Base-by-base conservation (phyloP, 2,113 vertebrate genomes). In the Cinclus cinclus region DNA sequence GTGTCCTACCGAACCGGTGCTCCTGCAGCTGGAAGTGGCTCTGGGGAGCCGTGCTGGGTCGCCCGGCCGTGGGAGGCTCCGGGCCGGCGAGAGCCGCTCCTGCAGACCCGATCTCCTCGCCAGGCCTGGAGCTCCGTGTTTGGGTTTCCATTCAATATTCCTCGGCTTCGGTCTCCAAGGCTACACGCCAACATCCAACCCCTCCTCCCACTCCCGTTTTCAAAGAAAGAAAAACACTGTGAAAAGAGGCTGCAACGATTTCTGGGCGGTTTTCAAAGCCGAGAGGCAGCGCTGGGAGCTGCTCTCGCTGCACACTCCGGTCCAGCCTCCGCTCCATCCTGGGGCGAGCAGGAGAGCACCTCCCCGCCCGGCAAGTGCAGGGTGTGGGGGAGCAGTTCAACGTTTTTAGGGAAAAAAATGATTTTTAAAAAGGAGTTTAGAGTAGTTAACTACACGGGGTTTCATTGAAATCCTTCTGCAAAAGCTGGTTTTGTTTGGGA, bases 131-230 rank as follows among this genome's bases (percentile, higher is more conserved):
- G 83, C 91, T 33, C 42, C 73, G 0, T 90, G 94, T 93, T 93
- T 93, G 89, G 90, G 33, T 95, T 97, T 96, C 92, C 94, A 95
- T 93, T 97, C 91, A 89, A 23, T 94, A 74, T 81, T 89, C 92
- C 94, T 81, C 35, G 14, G 46, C 89, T 89, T 42, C 8, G 27
- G 92, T 97, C 93, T 91, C 96, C 95, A 96, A 92, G 96, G 88
- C 92, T 92, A 93, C 94, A 77, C 46, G 83, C 83, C 89, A 86
- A 70, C 89, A 46, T 22, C 49, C 73, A 93, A 92, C 80, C 90
- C 92, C 94, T 95, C 95, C 92, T 97, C 95, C 95, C 91, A 11
- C 83, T 78, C 55, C 94, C 74, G 76, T 86, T 95, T 96, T 90
- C 96, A 95, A 92, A 96, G 96, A 80, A 94, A 93, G 89, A 42